Conservation (phyloP, 2,113 vertebrate genomes). For the Asarcornis scutulata region DNA sequence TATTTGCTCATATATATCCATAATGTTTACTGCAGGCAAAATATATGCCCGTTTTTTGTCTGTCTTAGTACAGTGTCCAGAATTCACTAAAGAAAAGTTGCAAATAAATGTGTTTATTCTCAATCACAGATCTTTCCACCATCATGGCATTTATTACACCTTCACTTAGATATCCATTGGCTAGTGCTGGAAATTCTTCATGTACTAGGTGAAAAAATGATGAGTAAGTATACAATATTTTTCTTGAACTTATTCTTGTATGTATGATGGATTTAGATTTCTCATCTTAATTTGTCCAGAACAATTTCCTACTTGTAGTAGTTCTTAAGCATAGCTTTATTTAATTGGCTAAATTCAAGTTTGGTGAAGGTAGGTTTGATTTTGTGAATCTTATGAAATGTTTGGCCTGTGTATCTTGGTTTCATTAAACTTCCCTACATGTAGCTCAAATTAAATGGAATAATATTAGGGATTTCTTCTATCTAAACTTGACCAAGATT, state of each 20-base stretch:
- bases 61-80: not conserved
- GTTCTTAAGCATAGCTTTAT: not conserved
- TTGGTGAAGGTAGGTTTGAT: not conserved
- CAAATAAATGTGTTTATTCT: not conserved
- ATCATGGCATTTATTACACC: conserved; percentile 94
- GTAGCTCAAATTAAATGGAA: not conserved
- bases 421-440: not conserved
- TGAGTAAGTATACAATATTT: conserved; percentile 77
- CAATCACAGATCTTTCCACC: conserved; percentile 87
- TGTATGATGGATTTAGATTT: not conserved
- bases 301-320: not conserved
- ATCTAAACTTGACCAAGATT: not conserved
- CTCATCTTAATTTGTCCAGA: not conserved
- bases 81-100: not conserved
- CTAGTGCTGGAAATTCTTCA: conserved; percentile 91
- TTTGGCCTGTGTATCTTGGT: not conserved
- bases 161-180: conserved; percentile 94
- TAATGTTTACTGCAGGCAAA: not conserved
- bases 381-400: not conserved
- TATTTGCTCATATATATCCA: not conserved
- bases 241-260: not conserved
- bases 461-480: not conserved
- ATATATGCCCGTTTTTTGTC: not conserved
- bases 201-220: conserved; percentile 86
- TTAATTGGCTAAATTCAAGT: not conserved